phyloP scores from a whole-genome alignment of 2,113 vertebrate genomes.

The Pollimyrus isidori region DNA sequence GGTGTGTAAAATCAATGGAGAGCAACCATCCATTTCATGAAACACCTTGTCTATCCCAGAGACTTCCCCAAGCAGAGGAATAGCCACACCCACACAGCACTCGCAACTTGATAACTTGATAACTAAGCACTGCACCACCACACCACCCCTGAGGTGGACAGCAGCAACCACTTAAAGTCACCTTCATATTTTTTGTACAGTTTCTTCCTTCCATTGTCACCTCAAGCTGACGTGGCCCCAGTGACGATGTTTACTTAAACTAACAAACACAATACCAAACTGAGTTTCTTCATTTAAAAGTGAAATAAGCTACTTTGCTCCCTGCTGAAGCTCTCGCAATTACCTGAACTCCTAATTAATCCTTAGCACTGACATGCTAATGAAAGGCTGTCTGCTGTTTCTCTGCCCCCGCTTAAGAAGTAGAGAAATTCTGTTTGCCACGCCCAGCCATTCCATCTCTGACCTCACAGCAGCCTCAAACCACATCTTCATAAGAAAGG shows the following conservation, averaged over 20 bases:
- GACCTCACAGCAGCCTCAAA: background rate
- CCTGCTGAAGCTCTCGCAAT: conserved; percentile 4
- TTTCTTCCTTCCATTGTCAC: too few relatives aligned
- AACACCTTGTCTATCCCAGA: background rate
- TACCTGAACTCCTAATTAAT: conserved; percentile 21
- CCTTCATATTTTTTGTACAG: background rate
- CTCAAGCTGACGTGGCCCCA: background rate
- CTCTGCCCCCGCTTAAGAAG: conserved; percentile 12
- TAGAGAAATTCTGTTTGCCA: background rate
- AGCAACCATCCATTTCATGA: background rate
- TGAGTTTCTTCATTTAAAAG: background rate
- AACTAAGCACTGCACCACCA: background rate
- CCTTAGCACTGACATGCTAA: background rate
- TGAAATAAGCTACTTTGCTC: background rate
- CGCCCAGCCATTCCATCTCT: background rate
- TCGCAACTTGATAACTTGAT: background rate
- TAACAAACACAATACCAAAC: background rate
- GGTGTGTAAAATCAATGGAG: background rate
- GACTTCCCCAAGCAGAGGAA: background rate
- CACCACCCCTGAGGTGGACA: background rate
- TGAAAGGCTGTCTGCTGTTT: conserved; percentile 17
- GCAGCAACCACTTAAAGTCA: background rate
- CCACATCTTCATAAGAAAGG: background rate
- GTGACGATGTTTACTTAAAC: background rate
- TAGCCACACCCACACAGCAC: background rate